Evolutionary conservation across 23 tunicate genomes (phyloP).

Genomic region (Trididemnum nubilum): DNA sequence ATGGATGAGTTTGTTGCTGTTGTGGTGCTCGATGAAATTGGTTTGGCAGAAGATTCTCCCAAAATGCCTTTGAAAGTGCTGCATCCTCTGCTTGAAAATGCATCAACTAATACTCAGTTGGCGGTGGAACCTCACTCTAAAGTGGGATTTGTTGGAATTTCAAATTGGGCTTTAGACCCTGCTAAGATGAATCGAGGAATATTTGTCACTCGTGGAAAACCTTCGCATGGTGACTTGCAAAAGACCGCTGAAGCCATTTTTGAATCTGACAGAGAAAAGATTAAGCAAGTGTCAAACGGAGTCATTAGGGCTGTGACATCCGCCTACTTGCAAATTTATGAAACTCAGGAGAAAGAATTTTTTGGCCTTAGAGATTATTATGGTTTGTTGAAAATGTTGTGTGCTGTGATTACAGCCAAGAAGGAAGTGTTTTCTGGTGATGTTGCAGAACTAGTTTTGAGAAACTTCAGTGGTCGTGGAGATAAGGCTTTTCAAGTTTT

Average conservation of each 20-base stretch:
- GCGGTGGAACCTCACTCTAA: slow-evolving; percentile 4
- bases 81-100: slow-evolving; percentile 59
- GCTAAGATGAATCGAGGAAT: slow-evolving; percentile 81
- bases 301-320: slow-evolving; percentile 19
- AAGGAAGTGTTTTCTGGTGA: not conserved
- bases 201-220: slow-evolving; percentile 56
- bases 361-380: slow-evolving; percentile 73
- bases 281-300: not conserved
- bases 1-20: slow-evolving; percentile 47
- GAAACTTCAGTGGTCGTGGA: slow-evolving; percentile 52
- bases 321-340: slow-evolving; percentile 46
- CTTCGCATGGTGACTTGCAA: slow-evolving; percentile 32
- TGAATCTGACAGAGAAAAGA: slow-evolving; percentile 29
- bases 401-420: not conserved
- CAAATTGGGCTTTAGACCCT: slow-evolving; percentile 73
- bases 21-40: slow-evolving; percentile 76
- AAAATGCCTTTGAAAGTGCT: slow-evolving; percentile 59
- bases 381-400: slow-evolving; percentile 56
- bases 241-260: slow-evolving; percentile 56
- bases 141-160: slow-evolving; percentile 70
- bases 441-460: slow-evolving; percentile 15
- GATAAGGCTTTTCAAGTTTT: slow-evolving; percentile 2
- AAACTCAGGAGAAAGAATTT: slow-evolving; percentile 40
- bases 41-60: slow-evolving; percentile 72
- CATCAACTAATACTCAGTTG: slow-evolving; percentile 1